A percentile compares a stretch with the other conserved stretches of the same genome.
These are phyloP conservation scores for Urocyon cinereoargenteus DNA, from an alignment of 2,797 vertebrate species.

Conservation along the genomic window DNA sequence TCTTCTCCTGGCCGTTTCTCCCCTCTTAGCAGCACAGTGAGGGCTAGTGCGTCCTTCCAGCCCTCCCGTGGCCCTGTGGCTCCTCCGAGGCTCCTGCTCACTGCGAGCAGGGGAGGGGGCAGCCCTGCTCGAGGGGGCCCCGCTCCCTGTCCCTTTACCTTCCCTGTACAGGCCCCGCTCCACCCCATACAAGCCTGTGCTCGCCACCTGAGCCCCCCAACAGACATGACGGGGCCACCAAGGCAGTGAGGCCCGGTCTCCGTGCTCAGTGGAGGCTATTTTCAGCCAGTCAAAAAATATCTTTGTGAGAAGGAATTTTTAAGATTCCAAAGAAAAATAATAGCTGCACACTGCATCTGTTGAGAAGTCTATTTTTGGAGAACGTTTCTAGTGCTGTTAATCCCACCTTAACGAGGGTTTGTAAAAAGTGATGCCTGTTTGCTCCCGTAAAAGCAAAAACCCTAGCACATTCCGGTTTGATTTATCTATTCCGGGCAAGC, in stretches of 20 bases:
- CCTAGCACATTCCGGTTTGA: rapidly evolving
- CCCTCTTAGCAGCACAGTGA: not conserved
- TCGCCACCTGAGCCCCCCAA: rapidly evolving
- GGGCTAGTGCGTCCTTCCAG: rapidly evolving
- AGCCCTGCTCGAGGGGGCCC: rapidly evolving
- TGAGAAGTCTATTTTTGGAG: not conserved
- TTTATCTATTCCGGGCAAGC: not conserved
- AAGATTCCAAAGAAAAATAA: slow-evolving; percentile 9
- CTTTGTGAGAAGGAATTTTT: slow-evolving; percentile 41
- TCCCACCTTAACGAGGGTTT: not conserved
- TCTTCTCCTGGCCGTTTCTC: not conserved
- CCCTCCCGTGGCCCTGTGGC: not conserved
- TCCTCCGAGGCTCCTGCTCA: not conserved
- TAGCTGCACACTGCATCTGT: slow-evolving; percentile 9
- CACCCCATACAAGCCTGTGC: not conserved
- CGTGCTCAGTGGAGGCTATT: slow-evolving; percentile 6
- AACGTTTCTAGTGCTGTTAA: rapidly evolving
- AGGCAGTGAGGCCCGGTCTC: rapidly evolving
- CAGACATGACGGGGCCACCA: rapidly evolving
- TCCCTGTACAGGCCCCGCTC: not conserved
- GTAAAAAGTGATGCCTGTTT: not conserved
- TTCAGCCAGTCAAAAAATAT: slow-evolving; percentile 58
- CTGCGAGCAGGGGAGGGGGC: not conserved
- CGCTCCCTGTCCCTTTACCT: rapidly evolving
- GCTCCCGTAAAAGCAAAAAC: not conserved